These are phyloP conservation scores for Tetrapedia diversipes DNA, from an alignment of 2,888 invertebrate species.

Conservation along the genomic window DNA sequence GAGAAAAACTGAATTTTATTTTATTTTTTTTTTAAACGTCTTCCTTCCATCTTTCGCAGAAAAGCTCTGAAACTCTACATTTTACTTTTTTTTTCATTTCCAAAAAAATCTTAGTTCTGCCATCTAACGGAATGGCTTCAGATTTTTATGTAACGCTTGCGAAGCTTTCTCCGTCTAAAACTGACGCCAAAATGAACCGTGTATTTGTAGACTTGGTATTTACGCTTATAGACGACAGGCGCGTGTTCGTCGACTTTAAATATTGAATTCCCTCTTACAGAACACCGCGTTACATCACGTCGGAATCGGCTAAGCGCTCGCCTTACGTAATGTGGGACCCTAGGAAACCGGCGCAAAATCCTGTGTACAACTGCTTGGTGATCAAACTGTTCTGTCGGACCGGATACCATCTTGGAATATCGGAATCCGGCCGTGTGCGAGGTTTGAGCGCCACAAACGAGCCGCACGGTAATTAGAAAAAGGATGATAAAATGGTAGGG, in stretches of 20 bases:
- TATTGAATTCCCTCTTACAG: conserved; percentile 49
- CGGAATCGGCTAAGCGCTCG: conserved; percentile 39
- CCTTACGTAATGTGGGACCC: conserved; percentile 73
- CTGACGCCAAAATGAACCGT: conserved; percentile 2
- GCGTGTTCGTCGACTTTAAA: conserved; percentile 1
- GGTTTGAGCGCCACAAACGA: conserved; percentile 84
- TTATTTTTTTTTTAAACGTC: no score
- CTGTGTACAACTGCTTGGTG: conserved; percentile 81
- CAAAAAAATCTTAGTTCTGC: no score
- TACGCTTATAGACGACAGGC: background rate
- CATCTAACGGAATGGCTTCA: no score
- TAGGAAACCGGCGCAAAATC: conserved; percentile 79
- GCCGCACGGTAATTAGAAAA: conserved; percentile 82
- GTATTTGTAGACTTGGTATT: conserved; percentile 30
- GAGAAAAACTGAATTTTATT: no score
- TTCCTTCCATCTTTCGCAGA: no score
- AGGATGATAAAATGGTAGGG: no score
- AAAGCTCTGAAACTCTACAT: no score
- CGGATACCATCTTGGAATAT: conserved; percentile 84
- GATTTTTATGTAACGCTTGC: background rate
- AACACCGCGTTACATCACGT: conserved; percentile 45
- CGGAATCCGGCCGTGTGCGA: conserved; percentile 83
- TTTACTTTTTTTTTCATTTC: no score
- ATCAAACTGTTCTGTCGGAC: conserved; percentile 85
- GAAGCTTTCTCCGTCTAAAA: background rate